A percentile compares a stretch with the other conserved stretches of the same genome.
These are phyloP conservation scores for Ariolimax columbianus DNA, from an alignment of 2,888 invertebrate species.

Conservation along the genomic window DNA sequence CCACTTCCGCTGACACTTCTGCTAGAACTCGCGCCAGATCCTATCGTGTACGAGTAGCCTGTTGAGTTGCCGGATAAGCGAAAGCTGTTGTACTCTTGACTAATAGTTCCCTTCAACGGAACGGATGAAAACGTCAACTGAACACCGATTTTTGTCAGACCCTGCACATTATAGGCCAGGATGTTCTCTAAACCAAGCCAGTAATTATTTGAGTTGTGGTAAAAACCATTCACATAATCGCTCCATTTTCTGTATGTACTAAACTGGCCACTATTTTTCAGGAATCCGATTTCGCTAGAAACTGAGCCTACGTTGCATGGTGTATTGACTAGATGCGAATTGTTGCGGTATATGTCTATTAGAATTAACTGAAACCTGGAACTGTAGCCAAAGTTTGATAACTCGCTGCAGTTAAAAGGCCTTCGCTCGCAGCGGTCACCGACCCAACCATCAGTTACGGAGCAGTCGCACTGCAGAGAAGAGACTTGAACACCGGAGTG, in stretches of 20 bases:
- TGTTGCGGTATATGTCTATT: slow-evolving; percentile 9
- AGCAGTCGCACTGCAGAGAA: neutral
- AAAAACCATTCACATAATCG: slow-evolving; percentile 22
- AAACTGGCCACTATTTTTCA: neutral
- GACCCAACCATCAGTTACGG: slow-evolving; percentile 14
- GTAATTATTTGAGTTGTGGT: neutral
- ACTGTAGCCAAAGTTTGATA: neutral
- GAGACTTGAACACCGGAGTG: neutral
- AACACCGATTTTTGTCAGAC: neutral
- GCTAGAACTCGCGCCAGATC: neutral
- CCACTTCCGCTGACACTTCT: neutral
- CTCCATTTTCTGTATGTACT: neutral
- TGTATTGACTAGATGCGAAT: neutral
- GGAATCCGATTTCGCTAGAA: neutral
- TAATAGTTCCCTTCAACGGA: neutral
- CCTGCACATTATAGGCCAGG: neutral
- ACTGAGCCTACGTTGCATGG: neutral
- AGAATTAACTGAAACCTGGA: neutral
- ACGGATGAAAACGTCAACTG: neutral
- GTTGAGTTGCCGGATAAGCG: neutral
- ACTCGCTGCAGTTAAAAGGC: slow-evolving; percentile 19
- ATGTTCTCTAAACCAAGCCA: slow-evolving; percentile 14
- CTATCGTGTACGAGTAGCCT: slow-evolving; percentile 9
- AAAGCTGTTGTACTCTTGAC: neutral
- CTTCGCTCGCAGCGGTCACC: slow-evolving; percentile 3